These are phyloP conservation scores for Leucoma salicis DNA, from an alignment of 2,888 invertebrate species.

Conservation along the genomic window DNA sequence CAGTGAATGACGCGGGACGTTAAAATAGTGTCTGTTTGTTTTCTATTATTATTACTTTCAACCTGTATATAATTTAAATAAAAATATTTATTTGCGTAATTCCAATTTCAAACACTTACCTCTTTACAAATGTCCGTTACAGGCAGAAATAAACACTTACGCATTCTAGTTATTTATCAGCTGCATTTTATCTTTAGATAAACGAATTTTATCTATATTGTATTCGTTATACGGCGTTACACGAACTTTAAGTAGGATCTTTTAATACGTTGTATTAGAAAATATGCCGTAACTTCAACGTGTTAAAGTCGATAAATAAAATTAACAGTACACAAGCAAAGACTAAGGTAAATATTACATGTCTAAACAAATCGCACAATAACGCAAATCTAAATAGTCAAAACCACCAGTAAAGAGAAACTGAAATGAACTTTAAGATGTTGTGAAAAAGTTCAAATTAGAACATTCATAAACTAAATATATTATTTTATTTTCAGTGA, in stretches of 20 bases:
- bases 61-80: neutral
- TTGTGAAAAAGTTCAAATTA: constrained; percentile 14
- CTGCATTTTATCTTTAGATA: constrained; percentile 23
- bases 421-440: neutral
- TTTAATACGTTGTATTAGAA: neutral
- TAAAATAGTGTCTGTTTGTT: no score
- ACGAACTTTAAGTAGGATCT: neutral
- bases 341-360: neutral
- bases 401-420: neutral
- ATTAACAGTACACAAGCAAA: neutral
- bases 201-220: constrained; percentile 23
- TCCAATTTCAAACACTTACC: neutral
- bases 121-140: neutral
- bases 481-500: constrained; percentile 14
- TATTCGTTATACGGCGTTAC: constrained; percentile 11
- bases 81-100: neutral
- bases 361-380: no score
- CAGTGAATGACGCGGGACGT: no score
- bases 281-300: neutral
- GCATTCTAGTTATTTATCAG: neutral
- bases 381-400: neutral
- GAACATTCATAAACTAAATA: constrained; percentile 3
- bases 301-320: neutral
- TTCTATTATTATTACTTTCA: no score
- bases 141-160: constrained; percentile 1